Conservation (phyloP, 2,797 vertebrate genomes). For the Euthynnus affinis region DNA sequence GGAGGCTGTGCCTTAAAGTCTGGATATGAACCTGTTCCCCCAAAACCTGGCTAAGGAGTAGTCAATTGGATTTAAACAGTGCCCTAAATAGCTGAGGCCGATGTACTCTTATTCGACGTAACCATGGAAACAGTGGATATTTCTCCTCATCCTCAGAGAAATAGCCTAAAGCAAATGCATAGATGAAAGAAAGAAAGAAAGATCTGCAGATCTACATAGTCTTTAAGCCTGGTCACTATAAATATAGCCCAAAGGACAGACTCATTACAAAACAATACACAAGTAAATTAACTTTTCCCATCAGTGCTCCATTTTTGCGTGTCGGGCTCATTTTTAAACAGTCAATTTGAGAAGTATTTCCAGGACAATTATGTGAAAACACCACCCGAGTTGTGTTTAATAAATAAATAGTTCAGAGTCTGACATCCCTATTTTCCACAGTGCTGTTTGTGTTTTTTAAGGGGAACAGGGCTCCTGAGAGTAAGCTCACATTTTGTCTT, state of each 20-base stretch:
- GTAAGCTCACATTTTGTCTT: background rate
- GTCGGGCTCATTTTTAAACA: conserved; percentile 20
- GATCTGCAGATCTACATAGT: background rate
- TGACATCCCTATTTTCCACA: conserved; percentile 21
- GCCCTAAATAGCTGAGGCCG: conserved; percentile 61
- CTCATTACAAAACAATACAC: conserved; percentile 5
- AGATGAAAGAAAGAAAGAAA: conserved; percentile 16
- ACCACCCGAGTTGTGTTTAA: conserved; percentile 4
- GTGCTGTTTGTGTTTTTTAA: conserved; percentile 14
- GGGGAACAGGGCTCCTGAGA: conserved; percentile 4
- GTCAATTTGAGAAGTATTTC: conserved; percentile 1
- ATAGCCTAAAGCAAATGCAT: conserved; percentile 39
- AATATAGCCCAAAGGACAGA: conserved; percentile 2
- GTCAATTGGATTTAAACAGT: conserved; percentile 54
- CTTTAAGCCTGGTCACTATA: background rate
- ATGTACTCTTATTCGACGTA: conserved; percentile 62
- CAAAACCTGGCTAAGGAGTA: conserved; percentile 48
- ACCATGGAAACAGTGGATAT: conserved; percentile 78
- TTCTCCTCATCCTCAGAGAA: conserved; percentile 55
- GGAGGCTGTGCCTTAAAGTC: conserved; percentile 10
- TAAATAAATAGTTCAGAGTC: conserved; percentile 47
- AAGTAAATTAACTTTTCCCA: conserved; percentile 8
- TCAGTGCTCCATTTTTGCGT: conserved; percentile 10
- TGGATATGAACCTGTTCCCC: conserved; percentile 36
- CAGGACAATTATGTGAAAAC: conserved; percentile 24